Evolutionary conservation across 2,888 invertebrate genomes (phyloP).

Genomic region (Sarcophaga variegata): DNA sequence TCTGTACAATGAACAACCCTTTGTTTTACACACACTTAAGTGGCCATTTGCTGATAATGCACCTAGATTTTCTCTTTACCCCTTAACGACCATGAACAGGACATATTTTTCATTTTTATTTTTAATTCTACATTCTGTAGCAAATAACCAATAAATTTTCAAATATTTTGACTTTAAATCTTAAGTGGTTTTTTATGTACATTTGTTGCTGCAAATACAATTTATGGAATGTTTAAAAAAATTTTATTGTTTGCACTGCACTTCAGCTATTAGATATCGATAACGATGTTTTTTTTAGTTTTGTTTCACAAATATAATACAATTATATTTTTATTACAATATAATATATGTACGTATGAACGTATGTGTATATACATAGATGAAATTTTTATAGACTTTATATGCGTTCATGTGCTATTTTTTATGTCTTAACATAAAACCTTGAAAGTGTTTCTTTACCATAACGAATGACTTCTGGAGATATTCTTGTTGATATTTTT

Average conservation of each 20-base stretch:
- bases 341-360: background rate
- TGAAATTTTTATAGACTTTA: background rate
- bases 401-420: background rate
- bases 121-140: too few species aligned
- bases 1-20: too few species aligned
- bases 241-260: background rate
- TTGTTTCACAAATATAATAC: background rate
- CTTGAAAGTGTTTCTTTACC: background rate
- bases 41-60: too few species aligned
- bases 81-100: too few species aligned
- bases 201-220: background rate
- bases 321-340: constrained; percentile 17
- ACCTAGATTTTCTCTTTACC: too few species aligned
- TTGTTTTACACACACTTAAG: too few species aligned
- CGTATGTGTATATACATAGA: background rate
- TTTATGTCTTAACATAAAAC: background rate
- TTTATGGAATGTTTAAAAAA: background rate
- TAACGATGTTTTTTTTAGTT: background rate
- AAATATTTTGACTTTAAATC: too few species aligned
- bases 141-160: too few species aligned
- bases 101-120: too few species aligned
- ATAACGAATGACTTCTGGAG: constrained; percentile 11
- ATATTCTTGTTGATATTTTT: background rate
- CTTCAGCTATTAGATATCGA: constrained; percentile 21
- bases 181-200: background rate